A percentile compares a stretch with the other conserved stretches of the same genome.
Conservation (phyloP, 2,888 invertebrate species). For the Sabellastarte sp. region DNA sequence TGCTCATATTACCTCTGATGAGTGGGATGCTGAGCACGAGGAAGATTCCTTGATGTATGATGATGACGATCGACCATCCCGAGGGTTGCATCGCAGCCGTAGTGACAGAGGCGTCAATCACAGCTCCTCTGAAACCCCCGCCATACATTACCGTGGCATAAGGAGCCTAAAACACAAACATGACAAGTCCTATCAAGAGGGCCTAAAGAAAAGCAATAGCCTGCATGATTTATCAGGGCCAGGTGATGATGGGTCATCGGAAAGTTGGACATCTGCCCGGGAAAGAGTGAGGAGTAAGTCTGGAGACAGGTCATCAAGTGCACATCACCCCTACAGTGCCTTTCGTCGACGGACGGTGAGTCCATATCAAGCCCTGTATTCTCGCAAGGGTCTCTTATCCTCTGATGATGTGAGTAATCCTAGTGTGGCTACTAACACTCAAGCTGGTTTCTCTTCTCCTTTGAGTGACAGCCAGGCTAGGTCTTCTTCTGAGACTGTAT, state of each 20-base stretch:
- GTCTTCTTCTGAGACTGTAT: neutral
- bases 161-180: conserved; percentile 54
- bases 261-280: neutral
- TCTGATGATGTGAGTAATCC: neutral
- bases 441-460: conserved; percentile 14
- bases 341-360: conserved; percentile 21
- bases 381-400: no score
- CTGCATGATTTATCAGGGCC: conserved; percentile 45
- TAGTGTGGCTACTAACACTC: neutral
- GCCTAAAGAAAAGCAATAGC: conserved; percentile 52
- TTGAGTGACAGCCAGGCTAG: neutral
- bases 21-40: no score
- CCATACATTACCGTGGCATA: conserved; percentile 44
- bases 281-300: conserved; percentile 10
- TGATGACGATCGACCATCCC: neutral
- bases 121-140: neutral
- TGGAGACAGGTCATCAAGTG: conserved; percentile 9
- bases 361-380: no score
- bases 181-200: conserved; percentile 49
- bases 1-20: no score
- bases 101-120: neutral
- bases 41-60: neutral
- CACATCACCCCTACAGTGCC: no score
- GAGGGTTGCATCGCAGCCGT: neutral
- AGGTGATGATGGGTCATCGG: neutral